Percentiles rank a stretch among this genome's conserved stretches.
Evolutionary conservation across 2,113 vertebrate genomes (phyloP).

Genomic region (Lophotis ruficrista): DNA sequence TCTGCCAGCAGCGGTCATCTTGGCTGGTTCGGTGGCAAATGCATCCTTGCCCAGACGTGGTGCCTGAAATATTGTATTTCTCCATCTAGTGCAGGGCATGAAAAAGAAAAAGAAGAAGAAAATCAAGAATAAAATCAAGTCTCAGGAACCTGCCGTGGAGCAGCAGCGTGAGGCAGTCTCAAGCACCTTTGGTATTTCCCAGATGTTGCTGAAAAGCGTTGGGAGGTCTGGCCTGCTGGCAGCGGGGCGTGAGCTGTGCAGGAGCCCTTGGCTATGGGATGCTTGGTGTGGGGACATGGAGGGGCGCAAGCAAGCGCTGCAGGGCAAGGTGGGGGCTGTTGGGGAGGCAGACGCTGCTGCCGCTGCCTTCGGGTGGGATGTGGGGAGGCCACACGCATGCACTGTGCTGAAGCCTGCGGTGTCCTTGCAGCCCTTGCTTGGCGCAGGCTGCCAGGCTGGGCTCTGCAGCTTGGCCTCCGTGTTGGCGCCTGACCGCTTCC

Average conservation of each 20-base stretch:
- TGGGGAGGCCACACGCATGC: accelerated
- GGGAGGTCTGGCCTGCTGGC: neutral
- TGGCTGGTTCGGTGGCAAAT: neutral
- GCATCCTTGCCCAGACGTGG: too few species aligned
- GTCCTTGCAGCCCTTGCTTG: neutral
- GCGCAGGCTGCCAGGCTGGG: neutral
- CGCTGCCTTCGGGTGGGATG: neutral
- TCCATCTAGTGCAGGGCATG: constrained; percentile 61
- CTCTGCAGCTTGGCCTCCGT: neutral
- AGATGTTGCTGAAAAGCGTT: neutral
- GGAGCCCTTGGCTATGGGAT: neutral
- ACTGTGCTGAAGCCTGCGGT: neutral
- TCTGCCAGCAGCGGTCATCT: neutral
- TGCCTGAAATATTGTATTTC: neutral
- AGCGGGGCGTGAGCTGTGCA: accelerated
- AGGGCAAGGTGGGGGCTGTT: neutral
- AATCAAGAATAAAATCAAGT: constrained; percentile 87
- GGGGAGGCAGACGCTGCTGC: neutral
- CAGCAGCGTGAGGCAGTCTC: constrained; percentile 77
- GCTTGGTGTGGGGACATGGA: accelerated
- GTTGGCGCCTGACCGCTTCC: neutral
- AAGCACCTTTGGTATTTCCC: constrained; percentile 77
- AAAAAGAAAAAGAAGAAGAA: constrained; percentile 82
- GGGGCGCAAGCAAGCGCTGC: neutral
- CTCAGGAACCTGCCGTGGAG: constrained; percentile 59